Evolutionary conservation across 2,888 invertebrate species (phyloP).

Genomic region (Drosophila incognita): DNA sequence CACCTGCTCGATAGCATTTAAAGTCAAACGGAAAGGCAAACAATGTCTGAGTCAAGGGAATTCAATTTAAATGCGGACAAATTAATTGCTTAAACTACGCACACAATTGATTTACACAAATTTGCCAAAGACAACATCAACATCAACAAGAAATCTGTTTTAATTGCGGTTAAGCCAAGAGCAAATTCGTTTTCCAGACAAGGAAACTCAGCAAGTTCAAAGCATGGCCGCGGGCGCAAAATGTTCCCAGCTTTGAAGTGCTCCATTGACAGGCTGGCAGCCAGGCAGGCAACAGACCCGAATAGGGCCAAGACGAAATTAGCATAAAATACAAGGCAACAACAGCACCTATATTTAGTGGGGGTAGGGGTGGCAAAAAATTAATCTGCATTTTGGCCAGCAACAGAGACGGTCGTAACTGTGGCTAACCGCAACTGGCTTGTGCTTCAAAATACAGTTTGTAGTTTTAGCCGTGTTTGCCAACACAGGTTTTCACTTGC

Average conservation of each 20-base stretch:
- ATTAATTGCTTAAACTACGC: slow-evolving; percentile 74
- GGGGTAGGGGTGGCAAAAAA: slow-evolving; percentile 35
- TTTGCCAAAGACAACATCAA: slow-evolving; percentile 73
- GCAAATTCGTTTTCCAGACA: slow-evolving; percentile 55
- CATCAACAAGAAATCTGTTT: slow-evolving; percentile 72
- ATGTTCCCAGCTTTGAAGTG: slow-evolving; percentile 70
- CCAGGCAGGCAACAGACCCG: slow-evolving; percentile 16
- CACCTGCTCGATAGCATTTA: slow-evolving; percentile 8
- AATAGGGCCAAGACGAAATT: slow-evolving; percentile 45
- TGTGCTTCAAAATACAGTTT: slow-evolving; percentile 17
- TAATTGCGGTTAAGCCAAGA: slow-evolving; percentile 70
- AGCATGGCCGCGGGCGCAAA: slow-evolving; percentile 62
- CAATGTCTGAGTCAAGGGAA: slow-evolving; percentile 26
- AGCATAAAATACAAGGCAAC: slow-evolving; percentile 55
- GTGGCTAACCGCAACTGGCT: slow-evolving; percentile 7
- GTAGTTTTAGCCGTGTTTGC: slow-evolving; percentile 23
- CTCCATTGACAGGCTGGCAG: slow-evolving; percentile 36
- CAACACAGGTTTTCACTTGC: slow-evolving; percentile 51
- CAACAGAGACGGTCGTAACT: neutral
- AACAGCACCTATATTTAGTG: slow-evolving; percentile 43
- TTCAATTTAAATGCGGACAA: slow-evolving; percentile 67
- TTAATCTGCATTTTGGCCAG: slow-evolving; percentile 52
- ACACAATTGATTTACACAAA: slow-evolving; percentile 77
- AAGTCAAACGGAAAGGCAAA: slow-evolving; percentile 4
- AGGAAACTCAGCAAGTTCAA: slow-evolving; percentile 68